Evolutionary conservation across 2,888 invertebrate genomes (phyloP), one percentile per base, ranked within the genome.

Genomic region (Callimorpha dominula): DNA sequence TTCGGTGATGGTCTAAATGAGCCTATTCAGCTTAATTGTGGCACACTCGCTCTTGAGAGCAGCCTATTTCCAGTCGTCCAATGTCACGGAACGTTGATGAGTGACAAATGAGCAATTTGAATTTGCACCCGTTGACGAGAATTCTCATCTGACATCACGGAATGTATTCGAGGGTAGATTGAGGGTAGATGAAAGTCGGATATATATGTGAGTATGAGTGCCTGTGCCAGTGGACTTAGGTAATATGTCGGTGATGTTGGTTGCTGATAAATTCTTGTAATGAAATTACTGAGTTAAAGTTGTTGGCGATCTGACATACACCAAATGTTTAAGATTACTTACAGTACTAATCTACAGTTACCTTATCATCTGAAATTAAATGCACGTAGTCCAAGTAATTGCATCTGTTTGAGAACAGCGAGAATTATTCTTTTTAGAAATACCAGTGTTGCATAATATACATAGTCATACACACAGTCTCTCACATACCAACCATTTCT

Each of bases 81-180:
- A 20, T 67, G 52, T 62, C 50, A 74, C 14, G 40, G 40, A 17
- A 57, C 60, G 68, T 74, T 71, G 68, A 71, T 71, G 71, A 71
- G 49, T 71, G 71, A 74, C 68, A 71, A 74, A 74, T 74, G 74
- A 68, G 68, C 74, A 74, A 74, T 71, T 68, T 60, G 43, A 68
- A 65, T 74, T 68, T 60, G 57, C 43, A 50, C 17, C 12, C 70
- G 70, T 43, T 62, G 71, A 62, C 42, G 71, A 31, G 65, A 65
- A 71, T 71, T 57, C 67, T 20, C 7, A 54, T 54, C 57, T 57
- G 54, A 57, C 43, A 42, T 54, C 14, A 43, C 54, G 14, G 8
- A 65, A 54, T 68, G 54, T 60, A 43, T 68, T 68, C 49, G 9
- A 17, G 31, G 68, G 31, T 57, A 54, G 20, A 68, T 68, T 54